phyloP scores from a whole-genome alignment of 2,888 invertebrate genomes.

The Molorchus minor region DNA sequence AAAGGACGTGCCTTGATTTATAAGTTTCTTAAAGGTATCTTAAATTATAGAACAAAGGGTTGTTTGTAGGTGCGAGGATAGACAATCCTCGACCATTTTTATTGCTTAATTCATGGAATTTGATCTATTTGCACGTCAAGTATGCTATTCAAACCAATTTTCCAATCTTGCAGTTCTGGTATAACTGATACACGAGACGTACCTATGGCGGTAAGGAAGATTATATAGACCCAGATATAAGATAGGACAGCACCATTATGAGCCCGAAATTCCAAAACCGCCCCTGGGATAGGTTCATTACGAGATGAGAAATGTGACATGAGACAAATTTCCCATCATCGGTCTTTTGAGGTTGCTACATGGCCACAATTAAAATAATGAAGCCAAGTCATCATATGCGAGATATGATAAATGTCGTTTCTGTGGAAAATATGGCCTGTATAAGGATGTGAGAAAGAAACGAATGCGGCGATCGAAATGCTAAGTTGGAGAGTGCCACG shows the following conservation, averaged over 20 bases:
- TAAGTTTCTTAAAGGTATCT: no score
- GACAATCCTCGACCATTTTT: no score
- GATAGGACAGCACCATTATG: not conserved
- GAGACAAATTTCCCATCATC: constrained; percentile 50
- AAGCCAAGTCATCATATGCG: constrained; percentile 46
- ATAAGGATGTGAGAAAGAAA: constrained; percentile 47
- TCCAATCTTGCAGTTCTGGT: no score
- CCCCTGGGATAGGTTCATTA: constrained; percentile 36
- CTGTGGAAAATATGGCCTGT: constrained; percentile 39
- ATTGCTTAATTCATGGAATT: no score
- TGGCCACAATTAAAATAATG: constrained; percentile 54
- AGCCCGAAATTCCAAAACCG: constrained; percentile 2
- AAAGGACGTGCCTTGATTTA: constrained; percentile 5
- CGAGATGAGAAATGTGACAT: constrained; percentile 44
- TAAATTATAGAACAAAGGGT: no score
- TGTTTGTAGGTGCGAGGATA: no score
- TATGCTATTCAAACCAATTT: no score
- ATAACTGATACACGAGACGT: no score
- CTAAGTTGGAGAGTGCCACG: constrained; percentile 24
- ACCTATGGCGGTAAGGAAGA: no score
- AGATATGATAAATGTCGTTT: constrained; percentile 19
- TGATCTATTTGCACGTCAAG: no score
- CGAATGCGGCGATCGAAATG: constrained; percentile 36
- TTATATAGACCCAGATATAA: not conserved
- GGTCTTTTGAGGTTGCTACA: constrained; percentile 49